Evolutionary conservation across 2,113 vertebrate species (phyloP).

Genomic region (Lepus europaeus): DNA sequence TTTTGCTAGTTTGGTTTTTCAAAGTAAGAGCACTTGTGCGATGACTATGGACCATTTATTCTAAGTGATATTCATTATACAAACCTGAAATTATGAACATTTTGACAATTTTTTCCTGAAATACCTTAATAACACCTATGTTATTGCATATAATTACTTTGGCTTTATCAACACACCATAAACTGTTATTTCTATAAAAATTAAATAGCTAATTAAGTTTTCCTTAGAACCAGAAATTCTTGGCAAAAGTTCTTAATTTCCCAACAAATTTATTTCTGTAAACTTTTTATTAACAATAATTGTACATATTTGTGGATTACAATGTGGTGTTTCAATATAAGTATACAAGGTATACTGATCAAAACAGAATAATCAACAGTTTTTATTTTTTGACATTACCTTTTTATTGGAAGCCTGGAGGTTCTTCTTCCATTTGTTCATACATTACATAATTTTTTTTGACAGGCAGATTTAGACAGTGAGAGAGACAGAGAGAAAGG

Average conservation of each 20-base stretch:
- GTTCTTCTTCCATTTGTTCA: too few relatives aligned
- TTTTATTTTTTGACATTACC: too few relatives aligned
- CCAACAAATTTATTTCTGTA: not conserved
- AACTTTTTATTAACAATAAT: not conserved
- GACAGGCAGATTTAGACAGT: too few relatives aligned
- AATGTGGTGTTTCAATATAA: too few relatives aligned
- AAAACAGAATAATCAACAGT: too few relatives aligned
- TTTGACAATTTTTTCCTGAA: not conserved
- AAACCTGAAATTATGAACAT: constrained; percentile 13
- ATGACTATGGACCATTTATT: not conserved
- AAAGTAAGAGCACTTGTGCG: not conserved
- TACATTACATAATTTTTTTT: too few relatives aligned
- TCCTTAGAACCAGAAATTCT: constrained; percentile 15
- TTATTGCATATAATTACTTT: not conserved
- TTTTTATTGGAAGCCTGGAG: too few relatives aligned
- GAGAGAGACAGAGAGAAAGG: too few relatives aligned
- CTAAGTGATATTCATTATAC: not conserved
- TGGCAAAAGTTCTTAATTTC: not conserved
- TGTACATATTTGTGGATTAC: too few relatives aligned
- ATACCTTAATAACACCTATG: not conserved
- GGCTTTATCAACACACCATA: not conserved
- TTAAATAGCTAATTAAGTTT: not conserved
- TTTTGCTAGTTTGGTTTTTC: not conserved
- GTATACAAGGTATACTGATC: too few relatives aligned
- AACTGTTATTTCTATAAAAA: not conserved